A percentile compares a stretch with the other conserved stretches of the same genome.
Evolutionary conservation across 2,113 vertebrate species (phyloP).

Genomic region (Connochaetes taurinus): DNA sequence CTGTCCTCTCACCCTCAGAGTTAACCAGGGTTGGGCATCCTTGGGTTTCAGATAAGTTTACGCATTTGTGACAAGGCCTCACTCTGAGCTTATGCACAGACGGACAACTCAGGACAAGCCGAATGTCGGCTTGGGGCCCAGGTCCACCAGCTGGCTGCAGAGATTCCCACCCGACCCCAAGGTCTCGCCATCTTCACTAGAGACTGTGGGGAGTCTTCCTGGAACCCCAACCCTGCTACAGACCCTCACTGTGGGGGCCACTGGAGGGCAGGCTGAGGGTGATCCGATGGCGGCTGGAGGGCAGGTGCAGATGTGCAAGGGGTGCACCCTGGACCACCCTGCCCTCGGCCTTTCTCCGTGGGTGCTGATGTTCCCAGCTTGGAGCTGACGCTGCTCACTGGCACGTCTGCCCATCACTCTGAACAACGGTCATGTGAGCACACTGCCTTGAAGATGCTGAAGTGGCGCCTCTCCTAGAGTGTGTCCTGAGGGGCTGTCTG

Average conservation of each 20-base stretch:
- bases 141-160: fast-evolving
- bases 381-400: fast-evolving
- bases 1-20: neutral
- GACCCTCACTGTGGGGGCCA: neutral
- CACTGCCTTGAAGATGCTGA: fast-evolving
- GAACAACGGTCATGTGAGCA: fast-evolving
- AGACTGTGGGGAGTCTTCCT: neutral
- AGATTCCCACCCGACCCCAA: too few species aligned
- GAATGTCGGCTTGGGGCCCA: fast-evolving
- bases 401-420: fast-evolving
- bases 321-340: fast-evolving
- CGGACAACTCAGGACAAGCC: neutral
- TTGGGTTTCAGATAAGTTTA: neutral
- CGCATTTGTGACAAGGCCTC: neutral
- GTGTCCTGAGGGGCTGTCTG: neutral
- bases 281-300: fast-evolving
- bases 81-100: neutral
- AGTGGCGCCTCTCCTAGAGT: fast-evolving
- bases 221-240: neutral
- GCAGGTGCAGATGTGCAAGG: fast-evolving
- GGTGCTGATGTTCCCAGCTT: fast-evolving
- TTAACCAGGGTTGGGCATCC: fast-evolving
- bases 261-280: too few species aligned
- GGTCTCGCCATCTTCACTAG: neutral
- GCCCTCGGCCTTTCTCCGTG: fast-evolving